phyloP scores from a whole-genome alignment of 2,113 vertebrate genomes.

The Sigmodon hispidus region DNA sequence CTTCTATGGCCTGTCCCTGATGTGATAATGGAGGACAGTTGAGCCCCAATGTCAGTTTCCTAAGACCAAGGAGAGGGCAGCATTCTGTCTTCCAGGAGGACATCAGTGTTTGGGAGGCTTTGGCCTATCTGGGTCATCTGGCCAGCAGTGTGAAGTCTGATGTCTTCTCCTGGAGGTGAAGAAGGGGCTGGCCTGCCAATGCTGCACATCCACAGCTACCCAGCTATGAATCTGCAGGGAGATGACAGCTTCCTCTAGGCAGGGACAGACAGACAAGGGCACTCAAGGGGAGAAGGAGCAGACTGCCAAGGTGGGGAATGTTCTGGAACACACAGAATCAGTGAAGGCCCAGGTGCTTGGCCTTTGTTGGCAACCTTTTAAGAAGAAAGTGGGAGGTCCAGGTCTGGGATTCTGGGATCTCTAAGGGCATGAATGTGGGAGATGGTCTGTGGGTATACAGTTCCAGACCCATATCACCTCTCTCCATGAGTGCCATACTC shows the following conservation, averaged over 20 bases:
- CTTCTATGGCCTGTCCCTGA: not conserved
- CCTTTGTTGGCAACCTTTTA: not conserved
- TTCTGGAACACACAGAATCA: not conserved
- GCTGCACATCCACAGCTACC: not conserved
- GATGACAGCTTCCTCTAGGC: conserved; percentile 66
- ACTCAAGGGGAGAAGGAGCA: conserved; percentile 60
- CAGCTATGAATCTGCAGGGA: not conserved
- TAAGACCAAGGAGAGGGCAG: not conserved
- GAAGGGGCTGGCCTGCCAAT: conserved; percentile 20
- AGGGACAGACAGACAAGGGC: conserved; percentile 77
- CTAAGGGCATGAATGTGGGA: accelerated
- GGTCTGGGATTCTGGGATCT: not conserved
- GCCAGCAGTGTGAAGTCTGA: not conserved
- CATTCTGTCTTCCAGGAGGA: conserved; percentile 15
- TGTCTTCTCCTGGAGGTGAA: conserved; percentile 45
- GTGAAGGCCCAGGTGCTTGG: not conserved
- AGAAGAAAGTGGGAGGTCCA: not conserved
- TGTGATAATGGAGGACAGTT: not conserved
- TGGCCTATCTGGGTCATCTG: not conserved
- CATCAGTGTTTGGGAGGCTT: not conserved
- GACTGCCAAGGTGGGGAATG: not conserved
- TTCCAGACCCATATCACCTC: too few species aligned
- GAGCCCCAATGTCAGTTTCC: not conserved
- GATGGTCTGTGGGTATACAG: too few species aligned
- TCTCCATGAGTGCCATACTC: not conserved